These are phyloP conservation scores for Brachionichthys hirsutus DNA, from an alignment of 2,113 vertebrate species.

Conservation along the genomic window DNA sequence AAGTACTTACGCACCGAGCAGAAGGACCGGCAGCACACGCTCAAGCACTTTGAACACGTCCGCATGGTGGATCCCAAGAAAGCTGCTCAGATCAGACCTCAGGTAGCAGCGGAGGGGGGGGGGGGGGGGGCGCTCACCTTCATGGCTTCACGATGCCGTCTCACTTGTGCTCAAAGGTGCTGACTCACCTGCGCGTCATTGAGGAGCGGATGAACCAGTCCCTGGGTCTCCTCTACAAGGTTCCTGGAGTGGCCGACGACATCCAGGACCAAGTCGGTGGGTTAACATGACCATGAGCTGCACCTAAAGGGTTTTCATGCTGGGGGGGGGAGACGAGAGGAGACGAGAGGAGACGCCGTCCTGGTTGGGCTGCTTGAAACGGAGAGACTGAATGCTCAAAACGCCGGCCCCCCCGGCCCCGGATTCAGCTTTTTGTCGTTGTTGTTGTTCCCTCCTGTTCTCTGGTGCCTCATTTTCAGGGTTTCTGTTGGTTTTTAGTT, in stretches of 20 bases:
- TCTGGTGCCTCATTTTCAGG: slow-evolving; percentile 14
- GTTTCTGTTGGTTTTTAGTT: slow-evolving; percentile 49
- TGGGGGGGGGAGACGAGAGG: too few relatives aligned
- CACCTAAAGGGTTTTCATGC: too few relatives aligned
- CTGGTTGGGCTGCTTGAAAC: slow-evolving; percentile 22
- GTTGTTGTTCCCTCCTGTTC: neutral
- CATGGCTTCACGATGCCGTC: neutral
- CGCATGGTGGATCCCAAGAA: slow-evolving; percentile 99
- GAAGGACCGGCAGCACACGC: slow-evolving; percentile 95
- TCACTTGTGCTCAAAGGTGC: slow-evolving; percentile 79
- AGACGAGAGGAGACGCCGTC: neutral
- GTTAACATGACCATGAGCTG: slow-evolving; percentile 23
- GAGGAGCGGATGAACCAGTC: slow-evolving; percentile 99
- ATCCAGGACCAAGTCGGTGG: slow-evolving; percentile 98
- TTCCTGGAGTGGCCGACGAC: slow-evolving; percentile 91
- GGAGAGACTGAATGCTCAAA: slow-evolving; percentile 39
- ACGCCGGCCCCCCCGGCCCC: too few relatives aligned
- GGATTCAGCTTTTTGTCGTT: neutral
- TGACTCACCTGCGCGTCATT: slow-evolving; percentile 97
- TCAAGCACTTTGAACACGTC: slow-evolving; percentile 96
- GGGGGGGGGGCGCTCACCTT: too few relatives aligned
- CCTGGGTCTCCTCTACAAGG: slow-evolving; percentile 95
- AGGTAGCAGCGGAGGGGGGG: slow-evolving; percentile 56
- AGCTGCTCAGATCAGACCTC: slow-evolving; percentile 95
- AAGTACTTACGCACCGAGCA: slow-evolving; percentile 98